phyloP scores from a whole-genome alignment of 2,888 invertebrate genomes.

The Mesoligia furuncula region DNA sequence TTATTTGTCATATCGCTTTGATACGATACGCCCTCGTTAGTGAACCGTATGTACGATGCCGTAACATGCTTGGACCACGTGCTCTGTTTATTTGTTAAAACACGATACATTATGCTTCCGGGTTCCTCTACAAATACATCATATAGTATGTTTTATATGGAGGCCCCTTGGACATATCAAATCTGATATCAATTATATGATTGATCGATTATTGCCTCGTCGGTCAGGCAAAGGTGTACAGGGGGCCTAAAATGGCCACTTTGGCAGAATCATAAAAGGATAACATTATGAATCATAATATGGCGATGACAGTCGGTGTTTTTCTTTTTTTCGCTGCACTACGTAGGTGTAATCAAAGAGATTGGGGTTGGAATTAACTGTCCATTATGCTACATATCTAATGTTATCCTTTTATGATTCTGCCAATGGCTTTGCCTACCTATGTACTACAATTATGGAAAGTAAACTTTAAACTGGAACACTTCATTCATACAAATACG shows the following conservation, averaged over 20 bases:
- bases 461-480: constrained; percentile 9
- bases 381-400: too few relatives aligned
- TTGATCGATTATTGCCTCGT: too few relatives aligned
- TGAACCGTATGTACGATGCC: neutral
- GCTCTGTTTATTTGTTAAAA: constrained; percentile 2
- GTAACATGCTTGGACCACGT: neutral
- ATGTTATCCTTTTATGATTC: too few relatives aligned
- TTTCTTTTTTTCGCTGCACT: too few relatives aligned
- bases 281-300: too few relatives aligned
- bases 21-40: neutral
- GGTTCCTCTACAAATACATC: neutral
- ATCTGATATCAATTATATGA: neutral
- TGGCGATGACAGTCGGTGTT: too few relatives aligned
- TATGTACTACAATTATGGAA: neutral
- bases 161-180: neutral
- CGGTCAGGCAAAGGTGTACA: too few relatives aligned
- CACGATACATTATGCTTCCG: constrained; percentile 1
- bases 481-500: constrained; percentile 22
- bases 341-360: too few relatives aligned
- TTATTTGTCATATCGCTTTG: neutral
- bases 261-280: too few relatives aligned
- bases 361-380: too few relatives aligned
- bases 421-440: too few relatives aligned
- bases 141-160: neutral
- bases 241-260: too few relatives aligned